Percentiles rank a stretch among this genome's conserved stretches.
Evolutionary conservation across 2,888 invertebrate species (phyloP).

Genomic region (Eulithis testata): DNA sequence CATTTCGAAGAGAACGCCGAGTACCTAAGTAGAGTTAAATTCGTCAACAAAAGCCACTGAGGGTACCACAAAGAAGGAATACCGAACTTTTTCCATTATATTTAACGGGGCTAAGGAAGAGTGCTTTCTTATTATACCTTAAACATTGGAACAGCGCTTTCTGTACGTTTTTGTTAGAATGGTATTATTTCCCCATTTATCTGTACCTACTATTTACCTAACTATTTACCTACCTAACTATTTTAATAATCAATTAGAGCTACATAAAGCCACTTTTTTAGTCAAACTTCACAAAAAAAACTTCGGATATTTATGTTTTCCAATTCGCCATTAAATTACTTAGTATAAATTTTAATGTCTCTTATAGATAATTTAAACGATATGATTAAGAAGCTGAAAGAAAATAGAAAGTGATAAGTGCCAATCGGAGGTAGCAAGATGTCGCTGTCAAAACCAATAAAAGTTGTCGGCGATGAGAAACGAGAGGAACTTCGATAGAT

Average conservation of each 20-base stretch:
- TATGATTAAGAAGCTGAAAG: too few relatives aligned
- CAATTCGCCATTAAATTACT: too few relatives aligned
- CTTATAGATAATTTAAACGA: too few relatives aligned
- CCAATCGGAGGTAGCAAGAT: conserved; percentile 13
- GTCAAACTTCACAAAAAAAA: too few relatives aligned
- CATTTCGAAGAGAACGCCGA: conserved; percentile 16
- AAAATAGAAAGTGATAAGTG: neutral
- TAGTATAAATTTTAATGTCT: too few relatives aligned
- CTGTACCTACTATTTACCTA: too few relatives aligned
- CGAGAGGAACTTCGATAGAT: conserved; percentile 22
- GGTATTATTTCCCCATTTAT: too few relatives aligned
- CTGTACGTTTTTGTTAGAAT: too few relatives aligned
- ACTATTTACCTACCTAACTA: too few relatives aligned
- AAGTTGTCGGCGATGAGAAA: conserved; percentile 14
- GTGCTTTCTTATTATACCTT: conserved; percentile 13
- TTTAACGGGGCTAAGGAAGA: conserved; percentile 19
- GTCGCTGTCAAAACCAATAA: conserved; percentile 27
- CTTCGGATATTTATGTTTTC: too few relatives aligned
- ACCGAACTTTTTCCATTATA: conserved; percentile 27
- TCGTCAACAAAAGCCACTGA: conserved; percentile 20
- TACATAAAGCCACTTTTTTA: too few relatives aligned
- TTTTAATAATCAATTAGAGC: too few relatives aligned
- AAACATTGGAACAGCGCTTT: conserved; percentile 1
- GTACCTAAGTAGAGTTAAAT: conserved; percentile 12
- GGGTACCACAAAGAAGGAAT: conserved; percentile 6